A percentile compares a stretch with the other conserved stretches of the same genome.
phyloP scores from a whole-genome alignment of 2,113 vertebrate species.

The Oncorhynchus gorbuscha region DNA sequence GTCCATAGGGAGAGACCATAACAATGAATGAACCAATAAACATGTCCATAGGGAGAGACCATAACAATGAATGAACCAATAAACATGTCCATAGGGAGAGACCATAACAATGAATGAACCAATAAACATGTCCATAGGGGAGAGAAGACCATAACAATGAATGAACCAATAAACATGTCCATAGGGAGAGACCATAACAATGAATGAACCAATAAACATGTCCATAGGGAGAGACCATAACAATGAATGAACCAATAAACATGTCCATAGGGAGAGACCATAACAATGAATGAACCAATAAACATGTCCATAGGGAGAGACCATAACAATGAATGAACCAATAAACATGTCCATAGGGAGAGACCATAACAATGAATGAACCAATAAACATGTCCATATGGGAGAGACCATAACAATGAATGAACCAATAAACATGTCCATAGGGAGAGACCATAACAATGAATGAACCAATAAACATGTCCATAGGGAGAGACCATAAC shows the following conservation, averaged over 20 bases:
- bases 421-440: neutral
- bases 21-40: constrained; percentile 15
- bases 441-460: constrained; percentile 14
- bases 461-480: constrained; percentile 3
- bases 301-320: neutral
- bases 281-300: constrained; percentile 13
- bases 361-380: constrained; percentile 16
- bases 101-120: constrained; percentile 13
- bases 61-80: constrained; percentile 14
- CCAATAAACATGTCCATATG: neutral
- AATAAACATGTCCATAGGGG: constrained; percentile 5
- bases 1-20: constrained; percentile 5
- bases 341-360: constrained; percentile 4
- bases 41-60: neutral
- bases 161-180: constrained; percentile 1
- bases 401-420: constrained; percentile 18
- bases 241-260: constrained; percentile 13
- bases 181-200: constrained; percentile 12
- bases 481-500: constrained; percentile 9
- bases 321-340: constrained; percentile 14
- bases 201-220: constrained; percentile 3
- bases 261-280: neutral
- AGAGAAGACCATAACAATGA: constrained; percentile 16
- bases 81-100: constrained; percentile 2
- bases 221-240: constrained; percentile 8